Conservation (phyloP, 2,797 vertebrate genomes). For the Craterocephalus amniculus region DNA sequence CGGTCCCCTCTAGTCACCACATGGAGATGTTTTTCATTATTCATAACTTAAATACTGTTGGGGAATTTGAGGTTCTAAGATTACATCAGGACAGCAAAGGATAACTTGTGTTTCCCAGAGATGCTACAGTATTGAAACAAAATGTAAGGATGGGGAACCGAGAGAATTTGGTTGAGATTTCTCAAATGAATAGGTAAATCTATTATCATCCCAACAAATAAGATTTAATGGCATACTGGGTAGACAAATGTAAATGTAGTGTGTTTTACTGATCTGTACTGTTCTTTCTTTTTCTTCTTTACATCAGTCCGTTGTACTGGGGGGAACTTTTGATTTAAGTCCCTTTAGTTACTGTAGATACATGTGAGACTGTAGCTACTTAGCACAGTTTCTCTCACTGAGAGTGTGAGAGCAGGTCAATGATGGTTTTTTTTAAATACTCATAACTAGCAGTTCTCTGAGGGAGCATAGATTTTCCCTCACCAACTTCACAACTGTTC, state of each 20-base stretch:
- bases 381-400: conserved; percentile 23
- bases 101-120: neutral
- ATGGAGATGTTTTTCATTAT: neutral
- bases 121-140: neutral
- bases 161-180: neutral
- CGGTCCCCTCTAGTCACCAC: neutral
- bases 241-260: neutral
- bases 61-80: neutral
- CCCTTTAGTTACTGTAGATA: conserved; percentile 12
- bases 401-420: conserved; percentile 36
- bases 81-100: neutral
- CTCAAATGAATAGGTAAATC: too few species aligned
- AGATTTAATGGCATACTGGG: neutral
- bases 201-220: neutral
- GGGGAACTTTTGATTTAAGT: conserved; percentile 21
- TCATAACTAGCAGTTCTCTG: conserved; percentile 44
- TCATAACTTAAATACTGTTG: neutral
- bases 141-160: neutral
- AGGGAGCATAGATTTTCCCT: conserved; percentile 43
- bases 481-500: conserved; percentile 49
- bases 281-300: neutral
- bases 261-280: neutral
- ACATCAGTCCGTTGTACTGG: neutral
- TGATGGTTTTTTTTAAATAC: conserved; percentile 26
- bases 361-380: too few species aligned